Conservation (phyloP, 1,140 invertebrate species). For the Stegodyphus mimosarum region DNA sequence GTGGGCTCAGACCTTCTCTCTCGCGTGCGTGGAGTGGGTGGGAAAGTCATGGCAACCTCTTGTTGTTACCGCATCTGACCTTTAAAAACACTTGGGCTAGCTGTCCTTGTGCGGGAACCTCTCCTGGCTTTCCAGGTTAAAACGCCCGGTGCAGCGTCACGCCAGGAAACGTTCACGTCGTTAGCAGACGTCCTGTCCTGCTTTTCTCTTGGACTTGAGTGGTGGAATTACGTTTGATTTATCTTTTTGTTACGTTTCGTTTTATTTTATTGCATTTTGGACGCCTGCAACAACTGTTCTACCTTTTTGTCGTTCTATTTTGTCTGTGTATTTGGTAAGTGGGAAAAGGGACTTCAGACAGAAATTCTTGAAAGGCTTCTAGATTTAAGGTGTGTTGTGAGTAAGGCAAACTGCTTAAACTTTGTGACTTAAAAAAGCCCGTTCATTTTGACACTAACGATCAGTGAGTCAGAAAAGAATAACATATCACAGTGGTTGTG, state of each 20-base stretch:
- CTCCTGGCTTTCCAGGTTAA: background rate
- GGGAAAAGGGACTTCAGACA: too few relatives aligned
- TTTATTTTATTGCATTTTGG: too few relatives aligned
- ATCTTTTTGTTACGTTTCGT: slow-evolving; percentile 18
- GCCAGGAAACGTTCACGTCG: slow-evolving; percentile 11
- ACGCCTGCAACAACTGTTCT: too few relatives aligned
- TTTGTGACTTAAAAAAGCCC: too few relatives aligned
- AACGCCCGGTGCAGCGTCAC: background rate
- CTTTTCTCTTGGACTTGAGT: background rate
- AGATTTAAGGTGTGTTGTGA: too few relatives aligned
- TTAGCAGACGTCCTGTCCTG: slow-evolving; percentile 3
- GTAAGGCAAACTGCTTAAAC: too few relatives aligned
- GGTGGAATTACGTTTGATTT: slow-evolving; percentile 32
- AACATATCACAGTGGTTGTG: too few relatives aligned
- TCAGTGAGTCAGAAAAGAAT: too few relatives aligned
- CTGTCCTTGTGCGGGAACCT: background rate
- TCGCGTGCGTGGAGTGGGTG: slow-evolving; percentile 14
- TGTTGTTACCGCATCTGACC: slow-evolving; percentile 57
- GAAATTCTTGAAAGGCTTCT: too few relatives aligned
- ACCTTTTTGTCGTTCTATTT: too few relatives aligned
- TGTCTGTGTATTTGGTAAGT: too few relatives aligned
- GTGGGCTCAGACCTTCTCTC: slow-evolving; percentile 4
- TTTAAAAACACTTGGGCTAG: slow-evolving; percentile 12
- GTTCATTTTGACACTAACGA: too few relatives aligned
- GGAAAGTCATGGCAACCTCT: slow-evolving; percentile 57